Percentiles rank a stretch among this genome's conserved stretches.
phyloP scores from a whole-genome alignment of 1,140 invertebrate genomes.

The Lerema accius region DNA sequence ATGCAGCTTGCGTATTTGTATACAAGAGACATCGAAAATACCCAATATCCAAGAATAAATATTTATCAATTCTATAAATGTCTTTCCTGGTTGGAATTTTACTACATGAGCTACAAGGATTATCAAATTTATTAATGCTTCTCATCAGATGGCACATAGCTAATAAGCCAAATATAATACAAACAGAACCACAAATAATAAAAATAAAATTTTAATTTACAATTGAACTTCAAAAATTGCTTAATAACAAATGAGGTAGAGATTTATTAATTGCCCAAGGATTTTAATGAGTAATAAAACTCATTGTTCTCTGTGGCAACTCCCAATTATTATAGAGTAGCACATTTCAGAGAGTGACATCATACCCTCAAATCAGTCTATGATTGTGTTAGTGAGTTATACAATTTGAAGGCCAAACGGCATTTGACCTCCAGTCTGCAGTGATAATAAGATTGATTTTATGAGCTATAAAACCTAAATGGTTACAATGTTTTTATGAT shows the following conservation, averaged over 20 bases:
- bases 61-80: too few species aligned
- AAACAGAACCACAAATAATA: too few species aligned
- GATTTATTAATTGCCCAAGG: slow-evolving; percentile 36
- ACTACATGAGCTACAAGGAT: too few species aligned
- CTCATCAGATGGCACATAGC: too few species aligned
- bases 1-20: too few species aligned
- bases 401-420: slow-evolving; percentile 45
- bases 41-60: too few species aligned
- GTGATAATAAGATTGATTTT: slow-evolving; percentile 33
- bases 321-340: slow-evolving; percentile 43
- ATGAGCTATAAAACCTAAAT: slow-evolving; percentile 1
- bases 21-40: too few species aligned
- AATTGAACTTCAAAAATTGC: too few species aligned
- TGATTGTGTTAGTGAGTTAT: slow-evolving; percentile 57
- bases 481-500: slow-evolving; percentile 1
- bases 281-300: slow-evolving; percentile 18
- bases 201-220: too few species aligned
- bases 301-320: slow-evolving; percentile 15
- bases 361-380: slow-evolving; percentile 60
- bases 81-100: too few species aligned
- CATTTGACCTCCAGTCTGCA: slow-evolving; percentile 38
- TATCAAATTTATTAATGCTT: too few species aligned
- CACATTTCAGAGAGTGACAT: slow-evolving; percentile 57
- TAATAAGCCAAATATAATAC: too few species aligned
- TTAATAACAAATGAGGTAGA: background rate